These are phyloP conservation scores for Pachycephala philippinensis DNA, from an alignment of 2,113 vertebrate genomes.

Conservation along the genomic window DNA sequence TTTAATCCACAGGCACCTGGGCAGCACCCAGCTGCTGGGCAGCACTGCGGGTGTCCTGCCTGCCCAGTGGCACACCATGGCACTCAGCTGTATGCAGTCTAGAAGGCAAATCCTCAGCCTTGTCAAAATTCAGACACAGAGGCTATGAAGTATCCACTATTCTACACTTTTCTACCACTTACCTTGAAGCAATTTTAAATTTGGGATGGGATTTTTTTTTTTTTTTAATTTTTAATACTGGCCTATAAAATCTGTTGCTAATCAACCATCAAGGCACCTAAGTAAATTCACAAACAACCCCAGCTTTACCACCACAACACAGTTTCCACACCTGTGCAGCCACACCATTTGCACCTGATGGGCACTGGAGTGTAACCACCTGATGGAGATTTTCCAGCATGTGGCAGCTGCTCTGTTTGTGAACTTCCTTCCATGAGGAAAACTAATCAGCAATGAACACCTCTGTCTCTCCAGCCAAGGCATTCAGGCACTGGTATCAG, in stretches of 20 bases:
- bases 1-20: rapidly evolving
- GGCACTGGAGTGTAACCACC: background rate
- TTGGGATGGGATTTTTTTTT: background rate
- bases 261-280: constrained; percentile 29
- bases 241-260: constrained; percentile 22
- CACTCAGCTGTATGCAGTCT: background rate
- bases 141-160: background rate
- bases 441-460: background rate
- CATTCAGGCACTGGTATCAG: background rate
- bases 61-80: background rate
- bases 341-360: background rate
- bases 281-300: background rate
- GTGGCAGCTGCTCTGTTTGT: background rate
- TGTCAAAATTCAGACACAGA: background rate
- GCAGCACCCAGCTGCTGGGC: background rate
- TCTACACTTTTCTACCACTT: background rate
- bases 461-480: background rate
- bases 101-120: background rate
- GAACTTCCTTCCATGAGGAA: background rate
- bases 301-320: background rate
- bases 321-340: background rate
- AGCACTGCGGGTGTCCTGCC: background rate
- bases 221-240: background rate
- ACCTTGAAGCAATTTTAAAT: background rate
- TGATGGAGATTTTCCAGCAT: background rate